These are phyloP conservation scores for Etheostoma perlongum DNA, from an alignment of 2,797 vertebrate species.

Conservation along the genomic window DNA sequence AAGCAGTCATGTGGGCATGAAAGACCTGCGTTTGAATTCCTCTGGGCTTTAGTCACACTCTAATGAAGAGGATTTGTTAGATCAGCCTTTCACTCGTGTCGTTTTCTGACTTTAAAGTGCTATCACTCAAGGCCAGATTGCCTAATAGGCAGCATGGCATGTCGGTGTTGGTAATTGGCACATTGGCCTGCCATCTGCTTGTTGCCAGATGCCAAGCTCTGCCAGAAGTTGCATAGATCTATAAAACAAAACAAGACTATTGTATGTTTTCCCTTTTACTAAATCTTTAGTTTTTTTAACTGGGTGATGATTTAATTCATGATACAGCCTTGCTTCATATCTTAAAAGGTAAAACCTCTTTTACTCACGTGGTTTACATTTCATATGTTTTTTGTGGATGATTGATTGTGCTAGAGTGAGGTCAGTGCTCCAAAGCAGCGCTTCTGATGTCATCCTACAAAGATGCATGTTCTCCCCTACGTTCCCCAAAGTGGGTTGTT, in stretches of 20 bases:
- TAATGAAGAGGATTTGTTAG: slow-evolving; percentile 70
- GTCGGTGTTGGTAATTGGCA: slow-evolving; percentile 71
- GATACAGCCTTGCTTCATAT: slow-evolving; percentile 57
- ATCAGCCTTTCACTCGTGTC: slow-evolving; percentile 68
- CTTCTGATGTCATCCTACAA: slow-evolving; percentile 79
- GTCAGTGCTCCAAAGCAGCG: slow-evolving; percentile 68
- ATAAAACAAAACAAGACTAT: slow-evolving; percentile 32
- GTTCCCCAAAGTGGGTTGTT: slow-evolving; percentile 61
- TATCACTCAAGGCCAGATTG: slow-evolving; percentile 74
- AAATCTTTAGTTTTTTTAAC: slow-evolving; percentile 45
- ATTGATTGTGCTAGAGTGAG: slow-evolving; percentile 79
- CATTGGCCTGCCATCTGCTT: slow-evolving; percentile 71
- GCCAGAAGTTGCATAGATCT: slow-evolving; percentile 64
- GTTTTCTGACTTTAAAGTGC: slow-evolving; percentile 74
- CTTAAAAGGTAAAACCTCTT: slow-evolving; percentile 74
- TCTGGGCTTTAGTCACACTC: slow-evolving; percentile 76
- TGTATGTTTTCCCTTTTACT: slow-evolving; percentile 37
- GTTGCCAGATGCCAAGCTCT: slow-evolving; percentile 70
- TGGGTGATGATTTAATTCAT: slow-evolving; percentile 67
- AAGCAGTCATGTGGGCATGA: slow-evolving; percentile 68
- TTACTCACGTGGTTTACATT: slow-evolving; percentile 48
- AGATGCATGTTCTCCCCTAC: slow-evolving; percentile 72
- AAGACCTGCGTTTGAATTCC: slow-evolving; percentile 74
- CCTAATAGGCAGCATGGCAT: slow-evolving; percentile 69
- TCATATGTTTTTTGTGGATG: slow-evolving; percentile 59